Conservation (phyloP, 1,140 invertebrate genomes). For the roundworm (Caenorhabditis elegans) region WBcel235 BX284604.4:11173001-11173500, state of each 20-base stretch:
- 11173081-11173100: no score
- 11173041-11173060: neutral
- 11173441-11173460: no score
- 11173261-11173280: neutral
- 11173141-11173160: slow-evolving; percentile 46
- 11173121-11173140: neutral
- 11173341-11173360: neutral
- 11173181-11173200: neutral
- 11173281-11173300: neutral
- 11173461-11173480: slow-evolving; percentile 2
- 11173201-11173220: slow-evolving; percentile 19
- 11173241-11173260: slow-evolving; percentile 5
- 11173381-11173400: neutral
- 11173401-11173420: neutral
- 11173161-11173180: slow-evolving; percentile 27
- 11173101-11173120: no score
- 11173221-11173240: slow-evolving; percentile 41
- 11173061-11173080: no score
- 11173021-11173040: neutral
- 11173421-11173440: no score
- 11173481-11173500: slow-evolving; percentile 18
- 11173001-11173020: slow-evolving; percentile 1
- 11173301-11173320: slow-evolving; percentile 27
- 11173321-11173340: neutral
- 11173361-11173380: slow-evolving; percentile 1